A percentile compares a stretch with the other conserved stretches of the same genome.
These are phyloP conservation scores for Nudaria mundana DNA, from an alignment of 2,888 invertebrate species.

Conservation along the genomic window DNA sequence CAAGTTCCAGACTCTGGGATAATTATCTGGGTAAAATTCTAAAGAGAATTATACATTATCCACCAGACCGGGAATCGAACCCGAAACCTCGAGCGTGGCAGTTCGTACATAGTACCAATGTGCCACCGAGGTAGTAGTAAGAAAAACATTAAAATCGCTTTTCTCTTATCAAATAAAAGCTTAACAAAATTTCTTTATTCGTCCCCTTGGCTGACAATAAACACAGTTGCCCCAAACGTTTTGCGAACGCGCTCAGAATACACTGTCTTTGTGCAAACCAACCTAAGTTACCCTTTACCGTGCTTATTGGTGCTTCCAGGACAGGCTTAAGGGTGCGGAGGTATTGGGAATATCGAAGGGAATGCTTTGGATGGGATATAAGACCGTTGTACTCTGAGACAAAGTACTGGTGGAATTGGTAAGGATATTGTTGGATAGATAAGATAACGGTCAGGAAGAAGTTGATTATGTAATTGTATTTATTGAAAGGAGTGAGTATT, in stretches of 20 bases:
- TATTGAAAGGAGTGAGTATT: too few species aligned
- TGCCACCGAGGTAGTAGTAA: too few species aligned
- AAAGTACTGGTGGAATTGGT: background rate
- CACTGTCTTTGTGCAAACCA: conserved; percentile 36
- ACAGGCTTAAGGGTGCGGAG: background rate
- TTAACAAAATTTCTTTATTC: conserved; percentile 48
- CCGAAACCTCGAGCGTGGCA: too few species aligned
- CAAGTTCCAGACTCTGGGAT: too few species aligned
- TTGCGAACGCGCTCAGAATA: conserved; percentile 58
- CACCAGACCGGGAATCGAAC: too few species aligned
- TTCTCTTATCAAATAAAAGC: conserved; percentile 29
- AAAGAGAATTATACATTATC: too few species aligned
- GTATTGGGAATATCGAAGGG: conserved; percentile 2
- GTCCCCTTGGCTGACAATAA: conserved; percentile 60
- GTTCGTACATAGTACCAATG: too few species aligned
- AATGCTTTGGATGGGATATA: conserved; percentile 3
- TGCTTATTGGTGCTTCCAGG: conserved; percentile 11
- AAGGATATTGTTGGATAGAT: too few species aligned
- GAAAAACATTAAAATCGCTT: conserved; percentile 4
- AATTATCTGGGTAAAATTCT: too few species aligned
- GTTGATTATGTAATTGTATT: too few species aligned
- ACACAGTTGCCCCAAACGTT: conserved; percentile 60
- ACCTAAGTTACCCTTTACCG: conserved; percentile 21
- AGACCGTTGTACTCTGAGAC: background rate
- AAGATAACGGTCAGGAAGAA: too few species aligned